phyloP scores from a whole-genome alignment of 2,113 vertebrate genomes.

The Eulacestoma nigropectus region DNA sequence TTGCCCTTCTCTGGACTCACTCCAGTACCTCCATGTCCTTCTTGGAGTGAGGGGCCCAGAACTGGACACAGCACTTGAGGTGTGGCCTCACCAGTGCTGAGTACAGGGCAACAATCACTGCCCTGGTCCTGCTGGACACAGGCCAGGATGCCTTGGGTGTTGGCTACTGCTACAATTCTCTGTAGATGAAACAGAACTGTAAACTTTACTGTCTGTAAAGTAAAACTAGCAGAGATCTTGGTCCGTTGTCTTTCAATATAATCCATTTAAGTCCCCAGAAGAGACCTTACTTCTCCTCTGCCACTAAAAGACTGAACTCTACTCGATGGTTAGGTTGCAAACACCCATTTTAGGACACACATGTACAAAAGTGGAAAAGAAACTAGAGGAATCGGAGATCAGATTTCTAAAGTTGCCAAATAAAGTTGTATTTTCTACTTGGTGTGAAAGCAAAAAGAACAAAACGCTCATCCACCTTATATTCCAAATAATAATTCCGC shows the following conservation, averaged over 20 bases:
- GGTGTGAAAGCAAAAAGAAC: not conserved
- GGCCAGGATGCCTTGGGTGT: not conserved
- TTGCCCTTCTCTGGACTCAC: fast-evolving
- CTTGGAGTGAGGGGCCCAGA: not conserved
- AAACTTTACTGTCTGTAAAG: not conserved
- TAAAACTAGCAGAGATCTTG: constrained; percentile 37
- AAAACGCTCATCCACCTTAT: not conserved
- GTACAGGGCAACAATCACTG: not conserved
- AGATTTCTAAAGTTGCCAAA: not conserved
- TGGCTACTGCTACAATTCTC: not conserved
- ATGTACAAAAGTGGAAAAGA: not conserved
- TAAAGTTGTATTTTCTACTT: not conserved
- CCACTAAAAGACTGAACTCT: not conserved
- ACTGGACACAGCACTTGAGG: fast-evolving
- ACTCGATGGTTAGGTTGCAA: not conserved
- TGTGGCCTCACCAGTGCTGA: fast-evolving
- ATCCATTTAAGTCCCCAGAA: constrained; percentile 58
- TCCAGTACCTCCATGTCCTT: not conserved
- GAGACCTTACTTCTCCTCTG: constrained; percentile 60
- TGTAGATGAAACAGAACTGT: not conserved
- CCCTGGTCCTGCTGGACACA: not conserved
- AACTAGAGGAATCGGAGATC: not conserved
- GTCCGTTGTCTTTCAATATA: constrained; percentile 65
- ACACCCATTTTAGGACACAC: not conserved
- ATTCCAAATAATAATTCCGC: not conserved